Base-by-base conservation (phyloP, 1,140 invertebrate genomes). In the Euborellia annulipes region DNA sequence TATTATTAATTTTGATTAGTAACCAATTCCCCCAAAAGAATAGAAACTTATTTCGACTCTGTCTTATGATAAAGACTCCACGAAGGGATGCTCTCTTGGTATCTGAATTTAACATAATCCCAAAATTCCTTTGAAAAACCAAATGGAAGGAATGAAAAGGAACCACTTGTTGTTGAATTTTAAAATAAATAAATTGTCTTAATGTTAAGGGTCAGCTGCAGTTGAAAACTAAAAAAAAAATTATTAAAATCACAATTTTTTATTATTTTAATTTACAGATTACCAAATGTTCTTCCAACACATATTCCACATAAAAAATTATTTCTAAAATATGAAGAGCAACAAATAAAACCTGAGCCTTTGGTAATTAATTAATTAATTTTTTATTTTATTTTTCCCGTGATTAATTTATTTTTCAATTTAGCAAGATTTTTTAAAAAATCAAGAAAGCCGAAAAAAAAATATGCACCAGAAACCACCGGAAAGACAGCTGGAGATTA, bases 281-380 rank as follows among this genome's bases (percentile, higher is more conserved):
- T 61, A 46, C 47, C 59, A 3, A 53, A 60, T 41, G 65, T 66
- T 34, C 63, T 75, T 30, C 64, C 70, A 2, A 72, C 72, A 53
- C 70, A 72, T 51, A 55, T 69, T 45, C 72, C 72, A 0, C 72
- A 75, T 48, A 71, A 65, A 37, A 70, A 69, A 49, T 53, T 73
- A 16, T 52, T 73, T 21, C 68, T 71, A 39, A 71, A 68, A 55
- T 70, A 71, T 46, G 69, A 72, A 46, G 60, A 59, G 45, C 68
- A 68, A 17, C 62, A 62, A 49, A 56, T 61, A 45, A 57, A 62
- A 50, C 62, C 64, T 0, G 72, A 74, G 51, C 70, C 70, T 16
- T 54, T 73, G 60, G 71, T 73, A 62, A 61, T 54, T 53, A 39
- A 37, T 53, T 46, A 43, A 52, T 17, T 20, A 41, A n/a, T 16